Evolutionary conservation across 1,140 invertebrate species (phyloP), one percentile per base, ranked within the genome.

Genomic region (Leptopilina clavipes): DNA sequence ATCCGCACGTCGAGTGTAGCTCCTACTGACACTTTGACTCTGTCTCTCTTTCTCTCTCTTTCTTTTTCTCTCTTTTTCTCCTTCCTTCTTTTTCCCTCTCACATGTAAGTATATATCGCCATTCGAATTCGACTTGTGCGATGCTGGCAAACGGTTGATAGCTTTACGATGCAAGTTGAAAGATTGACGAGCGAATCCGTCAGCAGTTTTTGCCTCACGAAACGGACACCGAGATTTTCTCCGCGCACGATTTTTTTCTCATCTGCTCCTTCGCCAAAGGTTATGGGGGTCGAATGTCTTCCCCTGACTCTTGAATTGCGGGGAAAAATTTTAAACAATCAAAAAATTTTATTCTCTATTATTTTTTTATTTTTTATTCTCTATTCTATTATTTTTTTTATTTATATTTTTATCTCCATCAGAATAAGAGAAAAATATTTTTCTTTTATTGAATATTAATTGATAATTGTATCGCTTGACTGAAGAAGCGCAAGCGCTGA

Each of bases 161-260:
- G 84, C 81, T 86, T 86, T 82, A 85, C 88, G 87, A 84, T 84
- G 76, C 75, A 76, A 74, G 86, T 72, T 82, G 86, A 88, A 86
- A 89, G 88, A 89, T 89, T 87, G 87, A 89, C 89, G 86, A 82
- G 59, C 85, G 81, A 81, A 88, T 88, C 87, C 87, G 84, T 88
- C 87, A 86, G 82, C 86, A 79, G 76, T 79, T 82, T 80, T 76
- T 52, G 77, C 78, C 83, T 84, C 84, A 79, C 82, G 82, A 81
- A 78, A 82, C 80, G 82, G 77, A 82, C 78, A 80, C n/a, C 71
- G 73, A 80, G 86, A 89, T 87, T 88, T 88, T 87, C 86, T 80
- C 82, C 85, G 83, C 1, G 25, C n/a, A n/a, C n/a, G 85, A 88
- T 31, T 88, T 89, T 89, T 89, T 84, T 75, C 82, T 45, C 71